Evolutionary conservation across 1,140 invertebrate genomes (phyloP).

Genomic region (Glossosoma conforme): DNA sequence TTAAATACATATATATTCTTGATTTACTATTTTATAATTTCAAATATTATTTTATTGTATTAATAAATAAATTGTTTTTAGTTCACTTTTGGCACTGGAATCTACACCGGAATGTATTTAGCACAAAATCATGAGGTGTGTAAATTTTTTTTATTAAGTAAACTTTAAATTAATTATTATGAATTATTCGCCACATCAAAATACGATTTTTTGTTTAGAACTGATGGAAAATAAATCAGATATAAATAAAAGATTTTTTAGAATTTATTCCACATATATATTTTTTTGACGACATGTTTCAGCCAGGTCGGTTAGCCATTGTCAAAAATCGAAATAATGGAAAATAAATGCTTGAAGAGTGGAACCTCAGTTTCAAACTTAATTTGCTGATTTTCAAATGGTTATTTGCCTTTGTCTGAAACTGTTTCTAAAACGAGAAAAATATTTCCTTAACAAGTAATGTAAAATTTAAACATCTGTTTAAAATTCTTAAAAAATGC

Average conservation of each 20-base stretch:
- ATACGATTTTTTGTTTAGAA: constrained; percentile 6
- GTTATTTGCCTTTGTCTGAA: background rate
- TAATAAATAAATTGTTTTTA: constrained; percentile 45
- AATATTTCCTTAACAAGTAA: background rate
- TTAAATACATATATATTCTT: background rate
- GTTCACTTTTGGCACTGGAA: constrained; percentile 67
- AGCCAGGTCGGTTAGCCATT: constrained; percentile 19
- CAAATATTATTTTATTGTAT: background rate
- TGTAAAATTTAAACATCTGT: background rate
- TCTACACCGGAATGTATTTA: constrained; percentile 76
- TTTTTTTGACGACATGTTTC: constrained; percentile 36
- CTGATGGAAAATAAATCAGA: constrained; percentile 3
- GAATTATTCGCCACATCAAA: too few species aligned
- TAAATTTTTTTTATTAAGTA: constrained; percentile 16
- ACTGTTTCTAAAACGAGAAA: background rate
- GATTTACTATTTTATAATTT: background rate
- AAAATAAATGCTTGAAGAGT: too few species aligned
- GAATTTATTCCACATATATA: background rate
- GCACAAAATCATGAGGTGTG: constrained; percentile 78
- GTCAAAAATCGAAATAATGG: background rate
- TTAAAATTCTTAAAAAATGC: background rate
- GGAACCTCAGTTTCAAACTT: background rate
- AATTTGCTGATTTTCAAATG: background rate
- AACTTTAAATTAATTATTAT: constrained; percentile 4
- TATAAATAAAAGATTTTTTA: constrained; percentile 6